Base-by-base conservation (phyloP, 1,140 invertebrate species). In the Diorhabda carinulata region DNA sequence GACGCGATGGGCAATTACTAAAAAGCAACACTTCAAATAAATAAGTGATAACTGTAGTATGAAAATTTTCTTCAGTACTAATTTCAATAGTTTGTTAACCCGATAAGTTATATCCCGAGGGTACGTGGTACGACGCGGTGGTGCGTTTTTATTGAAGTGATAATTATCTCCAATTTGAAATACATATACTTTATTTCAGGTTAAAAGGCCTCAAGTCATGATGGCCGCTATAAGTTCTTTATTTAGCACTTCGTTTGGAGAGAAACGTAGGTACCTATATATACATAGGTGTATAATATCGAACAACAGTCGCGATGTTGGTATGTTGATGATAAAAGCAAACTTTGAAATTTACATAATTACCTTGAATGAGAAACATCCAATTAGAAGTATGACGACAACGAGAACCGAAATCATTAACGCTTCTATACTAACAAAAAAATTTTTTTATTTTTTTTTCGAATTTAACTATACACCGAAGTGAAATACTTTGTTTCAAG, bases 381-480 rank as follows among this genome's bases (percentile, higher is more conserved):
- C 47, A 52, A 52, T 52, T 52, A 52, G 47, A 52, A 52, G 47
- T 8, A 8, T 52, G 47, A 52, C 47, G 47, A 52, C 47, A 52
- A 52, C 47, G 47, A 25, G 25, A 52, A 52, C 3, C 47, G n/a
- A 52, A 52, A 52, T 52, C 47, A 52, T 52, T 52, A 52, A 52
- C 47, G 47, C 47, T n/a, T 52, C 47, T 52, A n/a, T 52, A 52
- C 47, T 52, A 52, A 52, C 47, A 52, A n/a, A 52, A 52, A 52
- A 52, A 52, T 2, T 8, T 52, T 6, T 52, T 8, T 52, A 52
- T 8, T 8, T 52, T 6, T 52, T 8, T 52, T 52, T 52, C 47
- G 47, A 4, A 52, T 52, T 52, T 52, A 52, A 52, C 47, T 52
- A 52, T 52, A 25, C 25, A 25, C n/a, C n/a, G 6, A 52, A 52